Evolutionary conservation across 2,113 vertebrate genomes (phyloP).

Genomic region (Chrysemys picta): DNA sequence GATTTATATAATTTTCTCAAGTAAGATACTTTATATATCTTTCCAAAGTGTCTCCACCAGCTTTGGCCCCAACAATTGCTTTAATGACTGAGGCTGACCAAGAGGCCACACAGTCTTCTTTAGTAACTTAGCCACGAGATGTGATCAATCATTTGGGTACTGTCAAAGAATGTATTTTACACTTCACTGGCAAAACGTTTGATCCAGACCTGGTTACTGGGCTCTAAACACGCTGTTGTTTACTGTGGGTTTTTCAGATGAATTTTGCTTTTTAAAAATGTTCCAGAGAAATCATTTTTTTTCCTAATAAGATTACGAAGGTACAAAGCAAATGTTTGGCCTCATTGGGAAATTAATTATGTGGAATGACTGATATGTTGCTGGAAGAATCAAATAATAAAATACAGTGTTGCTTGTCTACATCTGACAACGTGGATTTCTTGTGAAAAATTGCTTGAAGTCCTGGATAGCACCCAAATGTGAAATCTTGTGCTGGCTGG

Average conservation of each 20-base stretch:
- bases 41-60: constrained; percentile 53
- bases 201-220: constrained; percentile 44
- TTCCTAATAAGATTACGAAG: constrained; percentile 27
- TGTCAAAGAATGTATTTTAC: constrained; percentile 75
- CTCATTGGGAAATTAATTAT: constrained; percentile 75
- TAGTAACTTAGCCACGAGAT: constrained; percentile 65
- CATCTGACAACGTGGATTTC: constrained; percentile 32
- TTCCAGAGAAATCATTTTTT: constrained; percentile 30
- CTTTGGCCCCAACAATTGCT: constrained; percentile 68
- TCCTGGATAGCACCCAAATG: constrained; percentile 51
- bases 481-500: constrained; percentile 33
- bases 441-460: constrained; percentile 53
- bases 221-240: constrained; percentile 20
- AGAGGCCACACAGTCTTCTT: constrained; percentile 65
- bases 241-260: neutral
- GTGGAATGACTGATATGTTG: constrained; percentile 65
- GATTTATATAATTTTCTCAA: constrained; percentile 30
- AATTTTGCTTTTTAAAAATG: constrained; percentile 54
- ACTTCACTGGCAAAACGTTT: constrained; percentile 62
- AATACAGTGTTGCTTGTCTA: constrained; percentile 5
- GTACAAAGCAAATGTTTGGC: constrained; percentile 62
- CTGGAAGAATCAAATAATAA: constrained; percentile 54
- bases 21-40: constrained; percentile 47
- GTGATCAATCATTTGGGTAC: constrained; percentile 71
- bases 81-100: constrained; percentile 72